Evolutionary conservation across 2,113 vertebrate species (phyloP).

Genomic region (Periophthalmus modestus): DNA sequence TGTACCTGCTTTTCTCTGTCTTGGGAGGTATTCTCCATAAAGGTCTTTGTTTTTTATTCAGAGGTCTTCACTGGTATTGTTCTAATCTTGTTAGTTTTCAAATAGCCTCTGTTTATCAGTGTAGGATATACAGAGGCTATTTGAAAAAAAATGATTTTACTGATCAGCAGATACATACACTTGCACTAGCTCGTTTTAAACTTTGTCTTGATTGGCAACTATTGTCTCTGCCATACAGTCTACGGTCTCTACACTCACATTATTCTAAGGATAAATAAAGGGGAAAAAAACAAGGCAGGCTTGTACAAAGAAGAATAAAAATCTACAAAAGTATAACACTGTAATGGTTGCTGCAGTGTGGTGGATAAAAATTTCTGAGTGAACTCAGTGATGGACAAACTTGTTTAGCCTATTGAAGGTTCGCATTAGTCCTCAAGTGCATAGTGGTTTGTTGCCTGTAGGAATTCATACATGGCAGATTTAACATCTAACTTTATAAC

Average conservation of each 20-base stretch:
- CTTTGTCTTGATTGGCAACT: no score
- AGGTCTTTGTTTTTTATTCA: no score
- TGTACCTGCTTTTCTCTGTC: not conserved
- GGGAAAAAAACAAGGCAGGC: no score
- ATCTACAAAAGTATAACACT: not conserved
- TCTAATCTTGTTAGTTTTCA: not conserved
- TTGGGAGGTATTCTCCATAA: no score
- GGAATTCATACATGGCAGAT: not conserved
- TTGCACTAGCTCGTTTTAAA: not conserved
- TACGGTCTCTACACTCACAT: not conserved
- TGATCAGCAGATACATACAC: not conserved
- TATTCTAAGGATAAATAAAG: not conserved
- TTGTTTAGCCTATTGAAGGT: not conserved
- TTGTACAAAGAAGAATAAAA: not conserved
- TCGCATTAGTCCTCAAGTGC: not conserved
- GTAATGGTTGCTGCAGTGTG: not conserved
- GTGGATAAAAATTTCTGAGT: not conserved
- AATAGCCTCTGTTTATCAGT: not conserved
- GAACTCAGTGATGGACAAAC: not conserved
- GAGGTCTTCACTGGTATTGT: no score
- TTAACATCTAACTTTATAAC: not conserved
- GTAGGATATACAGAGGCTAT: not conserved
- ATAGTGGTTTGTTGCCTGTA: not conserved
- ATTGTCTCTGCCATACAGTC: no score
- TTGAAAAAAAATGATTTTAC: not conserved